Evolutionary conservation across 2,888 invertebrate species (phyloP), one percentile per base, ranked within the genome.

Genomic region (Malthinus flaveolus): DNA sequence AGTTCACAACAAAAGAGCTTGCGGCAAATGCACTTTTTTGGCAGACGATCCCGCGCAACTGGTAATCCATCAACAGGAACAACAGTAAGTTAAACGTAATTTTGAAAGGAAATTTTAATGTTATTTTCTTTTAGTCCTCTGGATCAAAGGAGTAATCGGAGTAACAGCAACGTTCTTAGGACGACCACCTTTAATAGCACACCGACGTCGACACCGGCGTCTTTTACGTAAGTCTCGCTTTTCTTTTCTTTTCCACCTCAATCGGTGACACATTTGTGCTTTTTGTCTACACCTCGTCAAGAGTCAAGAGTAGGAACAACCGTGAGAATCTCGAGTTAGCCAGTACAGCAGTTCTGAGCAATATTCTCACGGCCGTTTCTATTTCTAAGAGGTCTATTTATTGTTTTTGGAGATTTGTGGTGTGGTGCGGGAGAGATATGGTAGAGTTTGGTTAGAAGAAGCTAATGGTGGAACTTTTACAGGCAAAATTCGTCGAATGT

Each of bases 1-100:
- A 79, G 94, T 95, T 63, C 95, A 95, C 80, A 93, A 93, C 79
- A 93, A 93, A 79, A 86, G 92, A 71, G 90, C 92, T 32, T 95
- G 95, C 80, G 90, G 89, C 71, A 90, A 93, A 79, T 95, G 95
- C 77, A 88, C 88, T 69, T 94, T 89, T 80, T 82, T 94, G 63
- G 93, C 91, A 3, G 94, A 95, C 75, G 92, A 93, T 73, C 87
- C 88, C 69, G 85, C 86, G 42, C 89, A 91, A 76, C 85, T 93
- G 59, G 87, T 88, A 67, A 82, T 85, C 39, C 95, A 95, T 80
- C 87, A 90, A 75, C 84, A 87, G 68, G 89, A 89, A 76, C 86
- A 87, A 65, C 89, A 89, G 88, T 89, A 75, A 85, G 88, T 87
- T 76, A 32, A 32, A 33, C 11, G 13, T 10, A 44, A 23, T 23